Conservation (phyloP, 1,140 invertebrate genomes). For the Drosophila ercepeae region DNA sequence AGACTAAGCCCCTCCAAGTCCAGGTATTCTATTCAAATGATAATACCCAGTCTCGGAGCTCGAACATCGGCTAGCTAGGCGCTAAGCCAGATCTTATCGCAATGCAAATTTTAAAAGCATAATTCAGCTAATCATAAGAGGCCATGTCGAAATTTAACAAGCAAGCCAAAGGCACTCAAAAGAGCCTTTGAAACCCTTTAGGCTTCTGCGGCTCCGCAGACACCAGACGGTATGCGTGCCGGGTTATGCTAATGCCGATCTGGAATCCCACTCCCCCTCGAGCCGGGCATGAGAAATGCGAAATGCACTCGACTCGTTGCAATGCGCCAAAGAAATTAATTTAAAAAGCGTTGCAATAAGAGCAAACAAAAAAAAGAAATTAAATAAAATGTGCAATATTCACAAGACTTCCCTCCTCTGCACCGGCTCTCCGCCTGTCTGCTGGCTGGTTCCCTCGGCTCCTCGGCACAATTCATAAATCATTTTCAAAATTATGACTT, state of each 20-base stretch:
- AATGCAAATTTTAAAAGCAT: conserved; percentile 71
- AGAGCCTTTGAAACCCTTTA: background rate
- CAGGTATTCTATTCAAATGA: conserved; percentile 24
- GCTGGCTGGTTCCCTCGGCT: conserved; percentile 40
- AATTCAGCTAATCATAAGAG: conserved; percentile 81
- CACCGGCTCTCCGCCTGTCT: conserved; percentile 21
- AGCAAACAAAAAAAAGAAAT: conserved; percentile 68
- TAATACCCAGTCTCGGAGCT: conserved; percentile 8
- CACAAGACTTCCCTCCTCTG: conserved; percentile 11
- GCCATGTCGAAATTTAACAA: conserved; percentile 73
- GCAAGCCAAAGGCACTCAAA: conserved; percentile 19
- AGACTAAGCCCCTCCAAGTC: background rate
- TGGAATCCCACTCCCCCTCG: conserved; percentile 10
- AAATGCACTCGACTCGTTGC: conserved; percentile 32
- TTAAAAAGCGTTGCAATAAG: conserved; percentile 73
- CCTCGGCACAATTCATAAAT: conserved; percentile 71
- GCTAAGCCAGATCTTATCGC: conserved; percentile 62
- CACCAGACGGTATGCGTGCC: conserved; percentile 62
- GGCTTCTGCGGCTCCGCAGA: conserved; percentile 10
- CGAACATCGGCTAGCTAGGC: conserved; percentile 21
- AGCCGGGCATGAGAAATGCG: conserved; percentile 26
- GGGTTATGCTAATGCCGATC: conserved; percentile 71
- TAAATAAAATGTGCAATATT: conserved; percentile 72
- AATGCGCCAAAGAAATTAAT: conserved; percentile 64
- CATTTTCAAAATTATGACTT: conserved; percentile 79